Evolutionary conservation across 2,888 invertebrate species (phyloP).

Genomic region (Phortica okadai): DNA sequence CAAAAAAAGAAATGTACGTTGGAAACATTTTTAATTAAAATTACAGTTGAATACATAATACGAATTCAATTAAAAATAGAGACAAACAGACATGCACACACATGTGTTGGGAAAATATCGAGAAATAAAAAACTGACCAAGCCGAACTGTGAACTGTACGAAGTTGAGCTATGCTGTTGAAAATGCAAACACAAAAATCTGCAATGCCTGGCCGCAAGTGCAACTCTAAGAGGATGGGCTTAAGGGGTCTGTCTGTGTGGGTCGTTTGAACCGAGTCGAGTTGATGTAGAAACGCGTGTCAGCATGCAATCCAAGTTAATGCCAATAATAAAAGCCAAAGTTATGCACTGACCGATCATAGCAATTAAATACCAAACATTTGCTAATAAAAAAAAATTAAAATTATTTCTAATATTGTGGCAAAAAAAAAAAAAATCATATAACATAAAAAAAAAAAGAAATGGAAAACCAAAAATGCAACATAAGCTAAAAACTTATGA

Average conservation of each 20-base stretch:
- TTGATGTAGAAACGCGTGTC: neutral
- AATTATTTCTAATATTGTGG: neutral
- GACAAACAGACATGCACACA: neutral
- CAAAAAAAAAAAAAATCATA: neutral
- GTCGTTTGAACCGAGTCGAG: neutral
- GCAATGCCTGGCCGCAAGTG: neutral
- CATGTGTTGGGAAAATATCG: neutral
- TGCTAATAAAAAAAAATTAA: neutral
- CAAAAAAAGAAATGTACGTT: neutral
- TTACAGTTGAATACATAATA: constrained; percentile 21
- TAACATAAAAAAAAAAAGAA: neutral
- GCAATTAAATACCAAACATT: neutral
- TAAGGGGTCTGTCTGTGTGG: no score
- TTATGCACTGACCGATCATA: neutral
- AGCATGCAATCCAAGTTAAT: neutral
- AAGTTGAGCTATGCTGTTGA: neutral
- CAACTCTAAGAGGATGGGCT: no score
- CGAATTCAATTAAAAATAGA: constrained; percentile 21
- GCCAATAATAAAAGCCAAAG: constrained; percentile 17
- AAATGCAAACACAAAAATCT: constrained; percentile 3
- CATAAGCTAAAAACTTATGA: constrained; percentile 21
- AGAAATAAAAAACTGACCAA: neutral
- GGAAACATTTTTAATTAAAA: constrained; percentile 22
- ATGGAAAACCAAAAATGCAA: constrained; percentile 14
- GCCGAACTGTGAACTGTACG: neutral